phyloP scores from a whole-genome alignment of 2,888 invertebrate species.

The Sylvicola cinctus region DNA sequence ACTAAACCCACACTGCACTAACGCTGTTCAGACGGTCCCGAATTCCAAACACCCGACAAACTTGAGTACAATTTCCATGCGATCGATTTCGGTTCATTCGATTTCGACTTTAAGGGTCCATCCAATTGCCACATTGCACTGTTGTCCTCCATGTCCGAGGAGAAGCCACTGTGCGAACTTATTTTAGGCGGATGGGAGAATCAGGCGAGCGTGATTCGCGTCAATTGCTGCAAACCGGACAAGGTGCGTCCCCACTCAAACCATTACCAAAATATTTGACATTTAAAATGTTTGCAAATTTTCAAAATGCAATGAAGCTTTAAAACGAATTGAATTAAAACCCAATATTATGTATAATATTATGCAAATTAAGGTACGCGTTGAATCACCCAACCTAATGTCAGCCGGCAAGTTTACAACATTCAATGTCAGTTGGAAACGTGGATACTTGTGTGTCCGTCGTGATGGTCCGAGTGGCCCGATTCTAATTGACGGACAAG shows the following conservation, averaged over 20 bases:
- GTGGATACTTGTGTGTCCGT: slow-evolving; percentile 30
- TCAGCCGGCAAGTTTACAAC: slow-evolving; percentile 32
- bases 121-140: slow-evolving; percentile 44
- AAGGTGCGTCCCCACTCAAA: too few relatives aligned
- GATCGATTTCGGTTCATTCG: slow-evolving; percentile 30
- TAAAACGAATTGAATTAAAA: too few relatives aligned
- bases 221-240: slow-evolving; percentile 38
- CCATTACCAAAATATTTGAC: too few relatives aligned
- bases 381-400: slow-evolving; percentile 35
- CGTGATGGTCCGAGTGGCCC: slow-evolving; percentile 27
- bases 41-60: too few relatives aligned
- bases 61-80: too few relatives aligned
- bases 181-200: slow-evolving; percentile 50
- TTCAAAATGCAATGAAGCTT: too few relatives aligned
- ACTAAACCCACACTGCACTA: too few relatives aligned
- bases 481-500: slow-evolving; percentile 36
- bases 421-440: slow-evolving; percentile 35
- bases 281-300: too few relatives aligned
- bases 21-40: too few relatives aligned
- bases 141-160: slow-evolving; percentile 30
- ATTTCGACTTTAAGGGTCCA: slow-evolving; percentile 36
- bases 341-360: too few relatives aligned
- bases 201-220: slow-evolving; percentile 39
- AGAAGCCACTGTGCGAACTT: slow-evolving; percentile 42
- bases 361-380: too few relatives aligned